Evolutionary conservation across 1,140 invertebrate species (phyloP), one percentile per base, ranked within the genome.

Genomic region (Heliconius nattereri): DNA sequence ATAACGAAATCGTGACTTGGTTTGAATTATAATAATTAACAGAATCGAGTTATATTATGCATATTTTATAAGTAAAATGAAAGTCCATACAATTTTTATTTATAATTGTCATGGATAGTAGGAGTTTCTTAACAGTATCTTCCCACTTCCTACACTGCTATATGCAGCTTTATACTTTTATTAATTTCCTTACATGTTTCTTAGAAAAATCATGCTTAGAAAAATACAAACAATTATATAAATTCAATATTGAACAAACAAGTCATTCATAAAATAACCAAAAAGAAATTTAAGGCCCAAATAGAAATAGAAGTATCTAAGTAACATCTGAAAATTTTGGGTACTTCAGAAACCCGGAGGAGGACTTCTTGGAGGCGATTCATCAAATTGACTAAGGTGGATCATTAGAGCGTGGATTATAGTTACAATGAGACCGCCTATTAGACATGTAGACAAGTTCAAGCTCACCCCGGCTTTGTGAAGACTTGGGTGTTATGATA

Each of bases 351-450:
- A 66, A 78, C 29, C 35, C 8, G 71, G n/a, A n/a, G n/a, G n/a
- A n/a, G n/a, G n/a, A n/a, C 74, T 45, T 35, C 77, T 74, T 75
- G 60, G 32, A 52, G n/a, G n/a, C 78, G 66, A 80, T 77, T 80
- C 60, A 70, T 76, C 79, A 80, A 76, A 60, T 57, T 80, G 79
- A 80, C 79, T 75, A 80, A 80, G 75, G 79, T 77, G 32, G 66
- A 73, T 80, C 75, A 80, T 80, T 80, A 80, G 75, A 66, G 35
- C 37, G 40, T 13, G 75, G 52, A 80, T 80, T 80, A 80, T 54
- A 73, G 45, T 76, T 70, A 49, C 40, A 52, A 75, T 35, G 49
- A 71, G 45, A 16, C 45, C 78, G 70, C 73, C 45, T 79, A 74
- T 75, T 79, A 79, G 78, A 49, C 29, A 75, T 79, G 78, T 40